These are phyloP conservation scores for Spisula solida DNA, from an alignment of 2,888 invertebrate species.

Conservation along the genomic window DNA sequence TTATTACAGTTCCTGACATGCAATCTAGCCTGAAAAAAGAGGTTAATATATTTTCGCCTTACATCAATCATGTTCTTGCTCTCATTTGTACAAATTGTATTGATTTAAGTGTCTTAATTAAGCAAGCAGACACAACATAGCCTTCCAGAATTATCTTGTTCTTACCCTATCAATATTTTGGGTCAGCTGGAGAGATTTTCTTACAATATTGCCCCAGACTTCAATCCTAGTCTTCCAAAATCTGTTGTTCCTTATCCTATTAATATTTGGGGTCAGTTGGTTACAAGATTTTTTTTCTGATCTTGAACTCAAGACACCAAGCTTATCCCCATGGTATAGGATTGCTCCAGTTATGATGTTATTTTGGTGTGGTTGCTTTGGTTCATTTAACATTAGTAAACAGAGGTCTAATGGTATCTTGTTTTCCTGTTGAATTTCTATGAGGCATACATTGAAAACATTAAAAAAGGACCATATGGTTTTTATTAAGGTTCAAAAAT, in stretches of 20 bases:
- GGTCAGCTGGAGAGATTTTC: background rate
- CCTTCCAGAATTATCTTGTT: background rate
- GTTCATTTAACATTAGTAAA: conserved; percentile 9
- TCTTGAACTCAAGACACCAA: background rate
- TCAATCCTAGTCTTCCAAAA: no score
- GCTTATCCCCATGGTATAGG: background rate
- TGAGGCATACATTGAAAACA: conserved; percentile 17
- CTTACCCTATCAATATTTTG: background rate
- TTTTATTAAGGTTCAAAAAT: background rate
- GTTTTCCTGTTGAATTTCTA: background rate
- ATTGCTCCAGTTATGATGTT: background rate
- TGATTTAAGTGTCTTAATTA: conserved; percentile 17
- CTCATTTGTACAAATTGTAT: conserved; percentile 1
- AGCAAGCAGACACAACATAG: background rate
- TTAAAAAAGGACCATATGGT: conserved; percentile 13
- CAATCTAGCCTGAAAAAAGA: background rate
- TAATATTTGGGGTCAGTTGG: no score
- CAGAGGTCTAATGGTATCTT: conserved; percentile 11
- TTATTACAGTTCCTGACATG: conserved; percentile 7
- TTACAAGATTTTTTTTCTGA: background rate
- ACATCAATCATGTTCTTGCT: background rate
- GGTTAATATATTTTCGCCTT: background rate
- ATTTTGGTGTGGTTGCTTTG: background rate
- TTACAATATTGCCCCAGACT: background rate
- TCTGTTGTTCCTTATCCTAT: no score